Evolutionary conservation across 2,113 vertebrate species (phyloP).

Genomic region (Chroicocephalus ridibundus): DNA sequence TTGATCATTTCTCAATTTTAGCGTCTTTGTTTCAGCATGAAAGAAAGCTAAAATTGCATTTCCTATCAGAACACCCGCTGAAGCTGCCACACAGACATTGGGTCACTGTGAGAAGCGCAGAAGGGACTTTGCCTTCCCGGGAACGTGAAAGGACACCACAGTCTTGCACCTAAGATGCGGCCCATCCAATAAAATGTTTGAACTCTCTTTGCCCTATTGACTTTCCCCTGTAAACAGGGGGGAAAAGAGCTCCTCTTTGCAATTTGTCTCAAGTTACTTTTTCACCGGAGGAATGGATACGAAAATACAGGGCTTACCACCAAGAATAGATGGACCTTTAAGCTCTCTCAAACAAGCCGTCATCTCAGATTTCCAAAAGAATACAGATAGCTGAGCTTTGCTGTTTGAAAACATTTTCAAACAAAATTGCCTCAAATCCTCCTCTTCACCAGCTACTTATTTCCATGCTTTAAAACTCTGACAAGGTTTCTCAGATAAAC

Average conservation of each 20-base stretch:
- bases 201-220: neutral
- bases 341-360: neutral
- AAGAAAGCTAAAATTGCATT: neutral
- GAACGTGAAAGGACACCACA: fast-evolving
- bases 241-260: neutral
- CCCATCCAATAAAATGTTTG: neutral
- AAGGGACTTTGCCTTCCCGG: neutral
- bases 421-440: neutral
- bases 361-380: conserved; percentile 8
- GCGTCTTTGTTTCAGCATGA: neutral
- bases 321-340: neutral
- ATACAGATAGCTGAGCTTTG: neutral
- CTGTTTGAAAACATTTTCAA: neutral
- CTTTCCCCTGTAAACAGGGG: neutral
- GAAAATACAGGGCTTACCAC: conserved; percentile 7
- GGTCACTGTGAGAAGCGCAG: neutral
- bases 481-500: conserved; percentile 22
- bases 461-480: neutral
- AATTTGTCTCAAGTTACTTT: neutral
- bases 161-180: neutral
- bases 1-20: neutral
- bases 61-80: neutral
- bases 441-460: neutral
- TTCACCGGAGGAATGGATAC: neutral
- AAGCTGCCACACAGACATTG: neutral